phyloP scores from a whole-genome alignment of 2,797 vertebrate species.

The Calcarius lapponicus region DNA sequence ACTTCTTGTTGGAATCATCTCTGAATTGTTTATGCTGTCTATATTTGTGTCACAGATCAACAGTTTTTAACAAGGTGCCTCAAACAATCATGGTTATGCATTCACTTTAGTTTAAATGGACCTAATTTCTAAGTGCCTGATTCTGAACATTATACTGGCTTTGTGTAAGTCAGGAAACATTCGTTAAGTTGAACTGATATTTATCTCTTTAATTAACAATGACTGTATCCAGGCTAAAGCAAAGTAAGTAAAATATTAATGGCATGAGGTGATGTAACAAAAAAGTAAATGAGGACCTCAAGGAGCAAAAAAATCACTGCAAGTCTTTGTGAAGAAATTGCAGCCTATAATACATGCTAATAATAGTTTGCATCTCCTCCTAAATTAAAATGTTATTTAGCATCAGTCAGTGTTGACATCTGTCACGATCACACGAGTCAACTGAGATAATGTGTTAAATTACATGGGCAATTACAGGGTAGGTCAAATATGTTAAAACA shows the following conservation, averaged over 20 bases:
- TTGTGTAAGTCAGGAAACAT: neutral
- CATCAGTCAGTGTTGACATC: neutral
- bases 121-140: neutral
- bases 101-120: neutral
- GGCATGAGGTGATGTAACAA: neutral
- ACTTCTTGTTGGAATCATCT: neutral
- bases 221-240: neutral
- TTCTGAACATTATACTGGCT: neutral
- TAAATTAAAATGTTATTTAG: neutral
- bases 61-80: neutral
- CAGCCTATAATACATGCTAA: neutral
- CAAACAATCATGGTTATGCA: neutral
- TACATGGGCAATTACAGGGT: neutral
- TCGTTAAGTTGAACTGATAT: neutral
- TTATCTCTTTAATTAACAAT: neutral
- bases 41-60: neutral
- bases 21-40: neutral
- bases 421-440: neutral
- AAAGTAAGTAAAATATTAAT: slow-evolving; percentile 5
- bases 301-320: neutral
- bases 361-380: neutral
- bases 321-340: neutral
- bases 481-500: neutral
- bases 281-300: neutral
- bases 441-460: neutral